phyloP scores from a whole-genome alignment of 2,888 invertebrate species.

The Myathropa florea region DNA sequence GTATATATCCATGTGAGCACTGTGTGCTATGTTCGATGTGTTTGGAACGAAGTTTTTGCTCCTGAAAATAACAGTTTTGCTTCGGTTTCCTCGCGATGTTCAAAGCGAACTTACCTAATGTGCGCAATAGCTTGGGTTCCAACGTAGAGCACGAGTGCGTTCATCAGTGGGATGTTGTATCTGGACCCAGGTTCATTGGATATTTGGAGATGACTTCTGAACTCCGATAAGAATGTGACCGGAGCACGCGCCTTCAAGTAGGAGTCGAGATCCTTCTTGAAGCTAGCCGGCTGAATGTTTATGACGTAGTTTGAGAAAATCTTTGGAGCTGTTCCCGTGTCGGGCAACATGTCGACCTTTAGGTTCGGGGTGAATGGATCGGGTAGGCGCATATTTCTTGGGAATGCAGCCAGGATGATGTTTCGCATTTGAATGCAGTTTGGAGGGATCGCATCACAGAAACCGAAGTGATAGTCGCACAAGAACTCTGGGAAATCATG shows the following conservation, averaged over 20 bases:
- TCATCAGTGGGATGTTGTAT: conserved; percentile 98
- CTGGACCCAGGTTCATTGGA: conserved; percentile 93
- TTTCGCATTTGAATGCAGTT: conserved; percentile 99
- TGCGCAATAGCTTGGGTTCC: conserved; percentile 97
- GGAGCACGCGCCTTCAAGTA: conserved; percentile 97
- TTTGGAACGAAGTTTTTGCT: conserved; percentile 95
- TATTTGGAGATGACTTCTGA: conserved; percentile 94
- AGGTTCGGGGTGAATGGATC: conserved; percentile 99
- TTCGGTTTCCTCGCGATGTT: no score
- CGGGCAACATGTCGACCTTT: conserved; percentile 93
- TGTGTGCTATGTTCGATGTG: conserved; percentile 98
- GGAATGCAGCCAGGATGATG: conserved; percentile 98
- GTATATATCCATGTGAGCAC: conserved; percentile 99
- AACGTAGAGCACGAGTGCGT: conserved; percentile 98
- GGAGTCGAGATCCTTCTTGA: conserved; percentile 98
- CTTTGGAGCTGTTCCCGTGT: conserved; percentile 93
- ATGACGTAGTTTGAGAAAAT: conserved; percentile 93
- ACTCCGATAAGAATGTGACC: conserved; percentile 96
- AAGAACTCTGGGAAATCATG: conserved; percentile 99
- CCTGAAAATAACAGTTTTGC: conserved; percentile 79
- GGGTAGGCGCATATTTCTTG: conserved; percentile 97
- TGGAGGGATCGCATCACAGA: conserved; percentile 99
- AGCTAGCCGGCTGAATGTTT: conserved; percentile 92
- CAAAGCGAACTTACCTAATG: conserved; percentile 82
- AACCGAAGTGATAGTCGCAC: conserved; percentile 99